Evolutionary conservation across 2,797 vertebrate genomes (phyloP).

Genomic region (Manis javanica): DNA sequence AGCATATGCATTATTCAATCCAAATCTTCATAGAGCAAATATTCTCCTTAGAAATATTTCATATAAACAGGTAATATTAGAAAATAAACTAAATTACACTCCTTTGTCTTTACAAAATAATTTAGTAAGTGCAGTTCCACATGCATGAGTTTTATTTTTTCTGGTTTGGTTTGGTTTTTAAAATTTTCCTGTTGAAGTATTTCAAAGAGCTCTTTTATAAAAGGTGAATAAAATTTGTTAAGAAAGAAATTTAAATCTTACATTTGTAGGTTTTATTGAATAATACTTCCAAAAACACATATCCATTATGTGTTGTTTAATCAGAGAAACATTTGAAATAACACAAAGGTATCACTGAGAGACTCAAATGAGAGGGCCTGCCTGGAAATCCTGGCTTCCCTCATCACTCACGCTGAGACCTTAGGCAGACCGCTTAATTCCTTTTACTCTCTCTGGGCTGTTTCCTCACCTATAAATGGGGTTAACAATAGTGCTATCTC

Average conservation of each 20-base stretch:
- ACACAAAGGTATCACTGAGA: neutral
- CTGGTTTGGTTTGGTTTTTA: neutral
- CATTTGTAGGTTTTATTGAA: neutral
- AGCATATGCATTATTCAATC: neutral
- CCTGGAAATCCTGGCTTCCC: neutral
- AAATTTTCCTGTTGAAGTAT: neutral
- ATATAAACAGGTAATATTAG: neutral
- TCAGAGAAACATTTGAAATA: neutral
- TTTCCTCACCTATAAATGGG: neutral
- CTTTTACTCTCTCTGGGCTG: neutral
- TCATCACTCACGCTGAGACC: neutral
- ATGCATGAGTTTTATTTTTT: neutral
- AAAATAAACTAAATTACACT: neutral
- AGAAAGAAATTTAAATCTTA: neutral
- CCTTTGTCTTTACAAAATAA: neutral
- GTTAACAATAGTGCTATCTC: neutral
- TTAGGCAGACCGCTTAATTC: neutral
- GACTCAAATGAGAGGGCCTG: neutral
- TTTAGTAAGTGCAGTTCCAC: neutral
- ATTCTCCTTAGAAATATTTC: neutral
- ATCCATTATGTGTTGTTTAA: neutral
- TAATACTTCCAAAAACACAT: neutral
- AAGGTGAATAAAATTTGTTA: neutral
- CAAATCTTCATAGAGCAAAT: neutral
- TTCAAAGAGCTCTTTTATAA: neutral